Conservation (phyloP, 1,140 invertebrate genomes). For the Drosophila sturtevanti region DNA sequence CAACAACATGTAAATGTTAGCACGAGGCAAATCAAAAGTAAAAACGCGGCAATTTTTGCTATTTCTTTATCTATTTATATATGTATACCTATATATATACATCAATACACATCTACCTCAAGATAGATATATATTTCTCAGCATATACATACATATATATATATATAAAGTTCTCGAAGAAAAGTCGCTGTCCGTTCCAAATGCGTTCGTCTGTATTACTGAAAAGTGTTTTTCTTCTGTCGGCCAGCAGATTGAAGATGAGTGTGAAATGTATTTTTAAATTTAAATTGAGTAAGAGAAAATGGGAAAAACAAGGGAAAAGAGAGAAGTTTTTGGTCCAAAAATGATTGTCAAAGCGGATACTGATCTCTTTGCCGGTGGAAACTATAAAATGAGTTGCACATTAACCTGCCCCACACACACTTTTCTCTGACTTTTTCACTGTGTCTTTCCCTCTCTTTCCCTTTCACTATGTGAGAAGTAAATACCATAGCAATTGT, state of each 20-base stretch:
- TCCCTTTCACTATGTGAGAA: background rate
- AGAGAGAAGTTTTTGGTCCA: constrained; percentile 21
- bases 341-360: background rate
- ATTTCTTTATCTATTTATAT: constrained; percentile 28
- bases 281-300: constrained; percentile 38
- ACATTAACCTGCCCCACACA: background rate
- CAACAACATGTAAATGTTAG: constrained; percentile 56
- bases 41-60: constrained; percentile 56
- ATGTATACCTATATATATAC: constrained; percentile 17
- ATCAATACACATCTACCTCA: constrained; percentile 15
- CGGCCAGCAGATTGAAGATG: constrained; percentile 33
- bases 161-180: constrained; percentile 2
- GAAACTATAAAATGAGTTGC: too few relatives aligned
- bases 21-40: constrained; percentile 37
- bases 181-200: constrained; percentile 33
- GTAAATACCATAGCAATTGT: constrained; percentile 47
- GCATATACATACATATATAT: constrained; percentile 24
- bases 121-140: background rate
- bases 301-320: constrained; percentile 8
- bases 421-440: background rate
- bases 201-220: constrained; percentile 60
- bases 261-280: constrained; percentile 72
- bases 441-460: background rate
- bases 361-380: background rate
- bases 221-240: constrained; percentile 30